Evolutionary conservation across 2,888 invertebrate species (phyloP).

Genomic region (Acleris literana): DNA sequence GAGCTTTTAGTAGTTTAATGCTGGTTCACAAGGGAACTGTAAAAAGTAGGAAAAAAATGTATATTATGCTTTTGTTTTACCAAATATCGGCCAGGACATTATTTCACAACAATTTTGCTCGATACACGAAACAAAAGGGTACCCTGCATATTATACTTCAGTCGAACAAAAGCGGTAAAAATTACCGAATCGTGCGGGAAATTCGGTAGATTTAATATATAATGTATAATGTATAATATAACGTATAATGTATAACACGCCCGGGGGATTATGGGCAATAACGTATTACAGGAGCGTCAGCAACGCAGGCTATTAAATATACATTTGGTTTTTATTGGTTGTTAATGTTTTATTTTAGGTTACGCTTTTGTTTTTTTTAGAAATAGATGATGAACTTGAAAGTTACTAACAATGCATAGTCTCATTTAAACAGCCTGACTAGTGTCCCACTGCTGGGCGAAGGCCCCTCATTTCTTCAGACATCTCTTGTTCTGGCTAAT

Average conservation of each 20-base stretch:
- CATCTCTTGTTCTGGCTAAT: no score
- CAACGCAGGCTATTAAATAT: constrained; percentile 11
- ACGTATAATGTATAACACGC: constrained; percentile 31
- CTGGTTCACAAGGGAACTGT: no score
- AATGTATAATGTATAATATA: constrained; percentile 60
- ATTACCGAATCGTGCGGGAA: constrained; percentile 32
- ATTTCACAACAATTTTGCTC: background rate
- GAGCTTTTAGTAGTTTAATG: no score
- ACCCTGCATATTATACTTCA: constrained; percentile 7
- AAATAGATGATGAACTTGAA: no score
- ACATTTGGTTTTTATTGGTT: constrained; percentile 10
- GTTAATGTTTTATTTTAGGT: background rate
- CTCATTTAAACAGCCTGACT: no score
- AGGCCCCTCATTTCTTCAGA: no score
- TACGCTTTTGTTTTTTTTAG: no score
- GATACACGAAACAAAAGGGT: constrained; percentile 9
- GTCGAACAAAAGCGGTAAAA: constrained; percentile 28
- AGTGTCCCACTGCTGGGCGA: no score
- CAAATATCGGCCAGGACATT: background rate
- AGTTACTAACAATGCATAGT: no score
- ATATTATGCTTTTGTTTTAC: no score
- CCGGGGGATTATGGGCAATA: constrained; percentile 54
- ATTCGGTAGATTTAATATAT: constrained; percentile 64
- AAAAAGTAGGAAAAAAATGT: no score
- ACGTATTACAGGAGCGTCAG: constrained; percentile 45